Evolutionary conservation across 2,888 invertebrate species (phyloP).

Genomic region (Drosophila anomelani): DNA sequence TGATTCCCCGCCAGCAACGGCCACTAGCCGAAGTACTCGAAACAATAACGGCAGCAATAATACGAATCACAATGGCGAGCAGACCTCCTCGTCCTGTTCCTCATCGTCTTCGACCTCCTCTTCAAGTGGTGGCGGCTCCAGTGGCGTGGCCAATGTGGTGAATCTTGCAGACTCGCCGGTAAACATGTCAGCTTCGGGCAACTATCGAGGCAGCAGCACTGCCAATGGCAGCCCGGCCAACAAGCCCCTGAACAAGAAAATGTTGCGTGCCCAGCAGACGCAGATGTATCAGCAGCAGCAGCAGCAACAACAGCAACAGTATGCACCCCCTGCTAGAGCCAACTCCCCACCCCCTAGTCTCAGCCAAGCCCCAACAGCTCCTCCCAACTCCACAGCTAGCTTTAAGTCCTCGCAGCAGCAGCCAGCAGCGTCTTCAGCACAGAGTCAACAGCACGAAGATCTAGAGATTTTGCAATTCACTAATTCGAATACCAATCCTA

Average conservation of each 20-base stretch:
- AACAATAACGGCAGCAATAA: slow-evolving; percentile 49
- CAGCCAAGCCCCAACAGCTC: slow-evolving; percentile 47
- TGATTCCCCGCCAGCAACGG: slow-evolving; percentile 56
- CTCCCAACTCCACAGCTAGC: slow-evolving; percentile 30
- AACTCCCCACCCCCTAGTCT: slow-evolving; percentile 63
- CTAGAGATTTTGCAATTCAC: slow-evolving; percentile 82
- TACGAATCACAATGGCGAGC: slow-evolving; percentile 50
- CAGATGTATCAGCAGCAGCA: slow-evolving; percentile 82
- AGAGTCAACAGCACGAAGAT: slow-evolving; percentile 72
- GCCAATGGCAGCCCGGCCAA: slow-evolving; percentile 39
- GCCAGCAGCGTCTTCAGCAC: slow-evolving; percentile 45
- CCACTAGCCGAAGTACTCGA: slow-evolving; percentile 59
- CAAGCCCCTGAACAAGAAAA: slow-evolving; percentile 83
- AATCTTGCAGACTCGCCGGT: slow-evolving; percentile 64
- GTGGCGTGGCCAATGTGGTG: slow-evolving; percentile 42
- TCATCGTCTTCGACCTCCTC: slow-evolving; percentile 61
- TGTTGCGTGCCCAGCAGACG: slow-evolving; percentile 83
- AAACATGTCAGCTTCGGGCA: slow-evolving; percentile 62
- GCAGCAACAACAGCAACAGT: slow-evolving; percentile 66
- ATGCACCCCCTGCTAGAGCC: slow-evolving; percentile 44
- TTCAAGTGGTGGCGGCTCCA: slow-evolving; percentile 44
- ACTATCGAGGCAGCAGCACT: slow-evolving; percentile 44
- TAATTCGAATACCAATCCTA: slow-evolving; percentile 69
- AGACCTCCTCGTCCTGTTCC: slow-evolving; percentile 55
- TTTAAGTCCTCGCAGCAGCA: slow-evolving; percentile 60